Conservation (phyloP, 2,888 invertebrate genomes). For the Camptogramma bilineatum region DNA sequence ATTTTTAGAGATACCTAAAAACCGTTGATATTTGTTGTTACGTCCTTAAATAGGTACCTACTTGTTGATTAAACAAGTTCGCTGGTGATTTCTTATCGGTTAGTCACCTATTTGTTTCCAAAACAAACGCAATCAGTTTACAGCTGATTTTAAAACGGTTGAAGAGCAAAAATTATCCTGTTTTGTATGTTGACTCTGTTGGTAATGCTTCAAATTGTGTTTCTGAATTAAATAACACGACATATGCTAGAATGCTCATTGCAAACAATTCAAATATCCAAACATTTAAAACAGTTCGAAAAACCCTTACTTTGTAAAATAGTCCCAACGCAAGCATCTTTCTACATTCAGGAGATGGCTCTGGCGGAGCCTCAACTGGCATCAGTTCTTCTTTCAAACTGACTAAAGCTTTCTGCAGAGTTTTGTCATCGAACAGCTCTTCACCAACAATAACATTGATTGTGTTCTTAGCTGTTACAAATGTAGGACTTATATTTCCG, state of each 20-base stretch:
- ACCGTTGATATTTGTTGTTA: too few species aligned
- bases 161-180: too few species aligned
- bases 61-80: too few species aligned
- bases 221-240: too few species aligned
- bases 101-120: background rate
- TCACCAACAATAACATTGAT: constrained; percentile 79
- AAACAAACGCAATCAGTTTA: background rate
- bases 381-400: constrained; percentile 86
- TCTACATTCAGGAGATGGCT: constrained; percentile 89
- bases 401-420: constrained; percentile 79
- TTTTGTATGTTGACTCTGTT: too few species aligned
- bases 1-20: too few species aligned
- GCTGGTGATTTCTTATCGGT: background rate
- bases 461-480: constrained; percentile 85
- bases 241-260: too few species aligned
- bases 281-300: too few species aligned
- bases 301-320: constrained; percentile 90
- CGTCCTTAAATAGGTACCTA: too few species aligned
- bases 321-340: constrained; percentile 89
- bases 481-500: constrained; percentile 86
- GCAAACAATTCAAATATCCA: too few species aligned
- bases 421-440: constrained; percentile 69
- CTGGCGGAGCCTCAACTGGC: constrained; percentile 87
- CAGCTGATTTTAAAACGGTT: background rate
- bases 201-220: background rate